Conservation (phyloP, 2,888 invertebrate genomes). For the Drosophila buzzatii region DNA sequence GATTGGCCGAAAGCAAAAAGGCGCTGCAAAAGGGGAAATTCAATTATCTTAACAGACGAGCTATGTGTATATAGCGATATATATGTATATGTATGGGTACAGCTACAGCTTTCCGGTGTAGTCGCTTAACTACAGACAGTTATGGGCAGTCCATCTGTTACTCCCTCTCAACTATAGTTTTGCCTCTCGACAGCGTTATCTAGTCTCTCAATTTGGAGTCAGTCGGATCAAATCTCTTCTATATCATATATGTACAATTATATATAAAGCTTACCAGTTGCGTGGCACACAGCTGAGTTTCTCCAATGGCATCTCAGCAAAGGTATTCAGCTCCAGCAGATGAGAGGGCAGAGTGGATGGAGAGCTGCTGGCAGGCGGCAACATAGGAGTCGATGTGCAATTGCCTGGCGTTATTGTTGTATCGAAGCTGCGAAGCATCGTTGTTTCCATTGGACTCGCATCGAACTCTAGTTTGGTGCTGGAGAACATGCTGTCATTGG, state of each 20-base stretch:
- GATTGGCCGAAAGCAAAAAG: conserved; percentile 83
- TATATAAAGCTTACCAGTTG: conserved; percentile 72
- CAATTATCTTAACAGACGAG: not conserved
- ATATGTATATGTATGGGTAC: not conserved
- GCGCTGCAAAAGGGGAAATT: conserved; percentile 54
- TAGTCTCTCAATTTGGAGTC: not conserved
- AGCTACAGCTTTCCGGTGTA: no score
- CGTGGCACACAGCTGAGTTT: conserved; percentile 76
- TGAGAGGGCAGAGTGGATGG: conserved; percentile 70
- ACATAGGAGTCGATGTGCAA: conserved; percentile 18
- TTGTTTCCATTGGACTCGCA: conserved; percentile 60
- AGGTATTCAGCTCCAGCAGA: conserved; percentile 76
- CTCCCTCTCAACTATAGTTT: no score
- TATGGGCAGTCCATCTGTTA: no score
- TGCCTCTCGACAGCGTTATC: not conserved
- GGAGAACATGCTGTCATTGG: conserved; percentile 80
- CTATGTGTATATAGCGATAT: not conserved
- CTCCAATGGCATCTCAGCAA: conserved; percentile 80
- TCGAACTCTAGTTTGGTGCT: conserved; percentile 84
- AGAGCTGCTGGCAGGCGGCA: conserved; percentile 19
- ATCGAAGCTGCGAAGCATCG: conserved; percentile 57
- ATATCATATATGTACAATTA: not conserved
- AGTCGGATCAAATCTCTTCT: not conserved
- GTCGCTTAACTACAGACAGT: no score
- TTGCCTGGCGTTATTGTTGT: conserved; percentile 43